Conservation (phyloP, 2,113 vertebrate species). For the Dascyllus trimaculatus region DNA sequence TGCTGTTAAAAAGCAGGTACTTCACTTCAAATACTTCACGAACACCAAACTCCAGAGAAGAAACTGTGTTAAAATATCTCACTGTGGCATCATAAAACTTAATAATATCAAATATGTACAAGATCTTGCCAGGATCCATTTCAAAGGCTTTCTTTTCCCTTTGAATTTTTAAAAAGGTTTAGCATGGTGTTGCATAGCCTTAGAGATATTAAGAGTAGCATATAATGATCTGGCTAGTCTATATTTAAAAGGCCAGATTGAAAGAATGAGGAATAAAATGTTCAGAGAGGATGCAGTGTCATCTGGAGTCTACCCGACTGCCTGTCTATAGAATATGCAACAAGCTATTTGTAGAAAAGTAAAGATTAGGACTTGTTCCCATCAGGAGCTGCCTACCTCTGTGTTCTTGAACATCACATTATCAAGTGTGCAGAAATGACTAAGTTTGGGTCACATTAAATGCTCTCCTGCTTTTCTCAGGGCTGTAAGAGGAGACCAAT, state of each 20-base stretch:
- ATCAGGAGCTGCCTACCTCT: constrained; percentile 38
- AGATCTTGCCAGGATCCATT: constrained; percentile 18
- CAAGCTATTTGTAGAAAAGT: constrained; percentile 43
- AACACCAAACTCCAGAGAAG: not conserved
- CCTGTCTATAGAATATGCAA: constrained; percentile 21
- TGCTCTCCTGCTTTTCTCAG: constrained; percentile 31
- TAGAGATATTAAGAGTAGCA: constrained; percentile 25
- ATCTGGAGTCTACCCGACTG: constrained; percentile 33
- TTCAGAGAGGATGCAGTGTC: constrained; percentile 8
- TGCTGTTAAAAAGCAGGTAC: not conserved
- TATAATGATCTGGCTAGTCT: constrained; percentile 12
- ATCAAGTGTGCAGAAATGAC: constrained; percentile 52
- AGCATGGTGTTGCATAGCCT: constrained; percentile 13
- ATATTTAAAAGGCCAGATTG: constrained; percentile 30
- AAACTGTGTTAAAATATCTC: constrained; percentile 27
- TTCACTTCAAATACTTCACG: not conserved
- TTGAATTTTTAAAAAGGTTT: constrained; percentile 17
- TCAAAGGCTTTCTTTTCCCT: constrained; percentile 11
- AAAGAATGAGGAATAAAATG: constrained; percentile 21
- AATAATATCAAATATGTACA: constrained; percentile 20
- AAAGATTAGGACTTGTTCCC: constrained; percentile 49
- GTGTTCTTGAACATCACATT: constrained; percentile 33
- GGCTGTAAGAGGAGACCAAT: not conserved
- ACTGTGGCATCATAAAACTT: constrained; percentile 2
- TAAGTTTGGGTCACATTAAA: constrained; percentile 49